Conservation (phyloP, 2,113 vertebrate genomes). For the Eudyptes chrysolophus region DNA sequence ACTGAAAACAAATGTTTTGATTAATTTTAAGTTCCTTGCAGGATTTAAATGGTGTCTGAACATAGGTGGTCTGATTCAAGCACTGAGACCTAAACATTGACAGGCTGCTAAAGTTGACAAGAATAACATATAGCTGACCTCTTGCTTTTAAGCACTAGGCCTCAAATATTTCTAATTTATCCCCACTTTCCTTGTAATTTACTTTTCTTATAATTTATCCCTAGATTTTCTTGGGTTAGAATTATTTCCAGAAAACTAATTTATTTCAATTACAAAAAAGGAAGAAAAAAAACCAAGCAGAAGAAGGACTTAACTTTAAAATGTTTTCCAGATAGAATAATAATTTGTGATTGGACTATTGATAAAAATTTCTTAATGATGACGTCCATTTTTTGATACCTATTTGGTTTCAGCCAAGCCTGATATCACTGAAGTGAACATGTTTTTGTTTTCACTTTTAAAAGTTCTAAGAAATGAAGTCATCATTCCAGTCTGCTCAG, state of each 20-base stretch:
- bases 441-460: conserved; percentile 3
- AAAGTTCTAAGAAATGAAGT: background rate
- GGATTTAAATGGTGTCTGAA: background rate
- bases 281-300: accelerated
- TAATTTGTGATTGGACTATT: background rate
- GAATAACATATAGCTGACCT: background rate
- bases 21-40: background rate
- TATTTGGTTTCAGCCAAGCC: background rate
- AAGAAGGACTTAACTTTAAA: background rate
- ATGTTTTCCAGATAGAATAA: background rate
- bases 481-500: background rate
- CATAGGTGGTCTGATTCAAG: background rate
- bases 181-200: background rate
- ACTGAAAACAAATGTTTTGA: background rate
- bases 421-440: background rate
- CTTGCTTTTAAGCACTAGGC: background rate
- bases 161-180: background rate
- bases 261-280: background rate
- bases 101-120: background rate
- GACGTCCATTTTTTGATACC: background rate
- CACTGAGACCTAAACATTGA: background rate
- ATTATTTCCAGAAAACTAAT: background rate
- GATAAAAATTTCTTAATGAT: background rate
- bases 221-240: background rate
- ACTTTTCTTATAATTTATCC: background rate